These are phyloP conservation scores for Oryzias celebensis DNA, from an alignment of 2,113 vertebrate species.

Conservation along the genomic window DNA sequence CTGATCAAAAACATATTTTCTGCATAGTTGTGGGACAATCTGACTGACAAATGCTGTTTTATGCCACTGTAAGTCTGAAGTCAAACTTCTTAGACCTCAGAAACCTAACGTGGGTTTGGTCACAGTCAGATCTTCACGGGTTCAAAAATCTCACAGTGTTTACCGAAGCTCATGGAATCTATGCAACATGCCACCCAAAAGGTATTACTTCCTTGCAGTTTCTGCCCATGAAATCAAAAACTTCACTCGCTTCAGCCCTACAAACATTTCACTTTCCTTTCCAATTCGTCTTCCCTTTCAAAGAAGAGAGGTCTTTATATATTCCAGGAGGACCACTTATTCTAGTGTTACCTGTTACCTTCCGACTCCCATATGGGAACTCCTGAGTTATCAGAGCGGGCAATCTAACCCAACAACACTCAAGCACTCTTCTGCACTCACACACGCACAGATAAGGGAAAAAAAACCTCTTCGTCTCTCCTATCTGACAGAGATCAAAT, in stretches of 20 bases:
- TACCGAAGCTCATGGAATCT: no score
- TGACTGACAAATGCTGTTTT: no score
- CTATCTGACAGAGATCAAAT: slow-evolving; percentile 66
- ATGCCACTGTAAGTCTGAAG: no score
- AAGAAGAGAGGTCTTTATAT: slow-evolving; percentile 59
- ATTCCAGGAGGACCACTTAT: slow-evolving; percentile 73
- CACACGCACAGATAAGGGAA: slow-evolving; percentile 22
- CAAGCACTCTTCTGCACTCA: slow-evolving; percentile 45
- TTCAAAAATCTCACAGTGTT: no score
- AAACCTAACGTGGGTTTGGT: no score
- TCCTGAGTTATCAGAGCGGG: slow-evolving; percentile 54
- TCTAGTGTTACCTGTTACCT: slow-evolving; percentile 70
- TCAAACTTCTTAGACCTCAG: no score
- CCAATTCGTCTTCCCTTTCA: slow-evolving; percentile 25
- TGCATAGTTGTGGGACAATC: no score
- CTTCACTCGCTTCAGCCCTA: slow-evolving; percentile 12
- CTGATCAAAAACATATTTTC: no score
- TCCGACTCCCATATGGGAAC: slow-evolving; percentile 65
- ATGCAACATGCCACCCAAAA: neutral
- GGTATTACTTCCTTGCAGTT: neutral
- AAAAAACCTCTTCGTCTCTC: slow-evolving; percentile 14
- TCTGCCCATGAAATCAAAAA: slow-evolving; percentile 8
- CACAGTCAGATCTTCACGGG: no score
- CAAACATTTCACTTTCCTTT: slow-evolving; percentile 45
- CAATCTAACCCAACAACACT: slow-evolving; percentile 69